Base-by-base conservation (phyloP, 2,113 vertebrate species). In the Ornithorhynchus anatinus region DNA sequence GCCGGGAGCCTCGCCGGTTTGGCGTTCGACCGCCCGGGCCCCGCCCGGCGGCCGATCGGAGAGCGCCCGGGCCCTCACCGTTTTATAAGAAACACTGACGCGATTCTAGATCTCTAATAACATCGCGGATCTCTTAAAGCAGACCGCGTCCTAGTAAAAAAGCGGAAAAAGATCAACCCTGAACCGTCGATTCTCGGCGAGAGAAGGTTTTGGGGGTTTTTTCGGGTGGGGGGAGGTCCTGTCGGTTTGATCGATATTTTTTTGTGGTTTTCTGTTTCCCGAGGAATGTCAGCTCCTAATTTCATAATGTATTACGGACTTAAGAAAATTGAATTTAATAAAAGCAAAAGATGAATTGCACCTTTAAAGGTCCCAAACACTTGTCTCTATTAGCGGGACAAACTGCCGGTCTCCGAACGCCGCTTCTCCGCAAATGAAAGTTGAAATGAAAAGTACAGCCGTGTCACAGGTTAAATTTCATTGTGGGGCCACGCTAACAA, bases 301-400 rank as follows among this genome's bases (percentile, higher is more conserved):
- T 93, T 94, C 92, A 93, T 94, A 93, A 94, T 92, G 88, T 92
- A 90, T 93, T 89, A 80, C 88, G 86, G 92, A 89, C 86, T 93
- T 94, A 90, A 90, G 89, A 94, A 93, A 94, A 94, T 94, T 93
- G 90, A 94, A 94, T 94, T 94, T 91, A 92, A 93, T 94, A 93
- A 94, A 93, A 90, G 90, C 87, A 88, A 92, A 89, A 94, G 94
- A 94, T 93, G 91, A 94, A 94, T 94, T 91, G 88, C 89, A 94
- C 91, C 92, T 91, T 93, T 91, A 93, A 94, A 94, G 92, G 92
- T 93, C 93, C 93, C 89, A 93, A n/a, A 93, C 94, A 94, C 93
- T 94, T 94, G 93, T 94, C 93, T 94, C 92, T 93, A 94, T 94
- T 94, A 94, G 91, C 85, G 86, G 89, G 92, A 93, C 89, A 92